phyloP scores from a whole-genome alignment of 2,888 invertebrate species.

The Rapana venosa region DNA sequence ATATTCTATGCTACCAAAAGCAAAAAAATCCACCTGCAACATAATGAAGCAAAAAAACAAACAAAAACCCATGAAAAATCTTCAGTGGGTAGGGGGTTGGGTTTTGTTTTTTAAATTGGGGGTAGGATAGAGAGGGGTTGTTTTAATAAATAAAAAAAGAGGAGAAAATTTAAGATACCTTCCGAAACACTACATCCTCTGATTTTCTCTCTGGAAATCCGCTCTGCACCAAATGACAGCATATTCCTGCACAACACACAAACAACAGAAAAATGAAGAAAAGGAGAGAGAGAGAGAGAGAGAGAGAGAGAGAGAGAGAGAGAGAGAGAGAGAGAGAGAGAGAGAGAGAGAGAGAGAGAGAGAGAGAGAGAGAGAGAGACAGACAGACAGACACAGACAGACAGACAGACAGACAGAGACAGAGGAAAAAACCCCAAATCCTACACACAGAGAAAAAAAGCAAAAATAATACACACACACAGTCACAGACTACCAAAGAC shows the following conservation, averaged over 20 bases:
- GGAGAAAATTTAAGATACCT: constrained; percentile 12
- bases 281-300: not conserved
- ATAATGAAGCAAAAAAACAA: no score
- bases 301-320: not conserved
- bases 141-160: not conserved
- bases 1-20: not conserved
- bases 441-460: not conserved
- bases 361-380: no score
- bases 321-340: no score
- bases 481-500: not conserved
- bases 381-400: not conserved
- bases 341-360: no score
- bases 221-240: constrained; percentile 35
- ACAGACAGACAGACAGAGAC: not conserved
- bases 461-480: not conserved
- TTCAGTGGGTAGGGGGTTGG: no score
- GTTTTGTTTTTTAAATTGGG: no score
- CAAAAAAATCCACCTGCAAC: no score
- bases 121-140: no score
- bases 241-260: not conserved
- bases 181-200: constrained; percentile 36
- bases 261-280: not conserved
- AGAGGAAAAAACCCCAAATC: no score
- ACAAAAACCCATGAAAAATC: no score
- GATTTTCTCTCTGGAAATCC: constrained; percentile 49